Evolutionary conservation across 1,140 invertebrate genomes (phyloP), one percentile per base, ranked within the genome.

Genomic region (Cydia splendana): DNA sequence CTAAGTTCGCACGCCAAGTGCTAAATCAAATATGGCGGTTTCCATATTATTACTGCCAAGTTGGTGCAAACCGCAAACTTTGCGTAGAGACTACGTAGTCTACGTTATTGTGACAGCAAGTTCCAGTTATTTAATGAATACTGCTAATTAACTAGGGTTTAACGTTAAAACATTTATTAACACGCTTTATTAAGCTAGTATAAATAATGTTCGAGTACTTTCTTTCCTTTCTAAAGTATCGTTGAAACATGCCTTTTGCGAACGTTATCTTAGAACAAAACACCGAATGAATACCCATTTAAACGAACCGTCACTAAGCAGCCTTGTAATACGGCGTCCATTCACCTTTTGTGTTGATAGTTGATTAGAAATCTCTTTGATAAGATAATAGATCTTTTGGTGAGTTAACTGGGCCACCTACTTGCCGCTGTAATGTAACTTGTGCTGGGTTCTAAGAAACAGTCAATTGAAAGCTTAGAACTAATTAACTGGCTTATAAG

Each of bases 371-470:
- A 53, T 69, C 28, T 69, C 65, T 38, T 34, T 34, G 65, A 69
- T 69, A 69, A 69, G 65, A 69, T 69, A 53, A 53, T 53, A 53
- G 51, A 53, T 53, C 51, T 53, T 53, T 53, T 53, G n/a, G 51
- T 53, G n/a, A n/a, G 51, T 53, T 53, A 53, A 53, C 0, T 0
- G 51, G 51, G 51, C 51, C 51, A 53, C 45, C 45, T 48, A 48
- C 51, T 53, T 53, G 51, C 48, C 51, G n/a, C 6, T n/a, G n/a
- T 48, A 48, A 48, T 48, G 45, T 48, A 18, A 53, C 51, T 53
- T 53, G 5, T 53, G 48, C 0, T 51, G 51, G 51, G 51, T 53
- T 53, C 51, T 18, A 18, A n/a, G n/a, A 53, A 53, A 53, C 15
- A 51, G 6, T 53, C 4, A 53, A 53, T 53, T 53, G 3, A 53